A percentile compares a stretch with the other conserved stretches of the same genome.
Evolutionary conservation across 2,797 vertebrate species (phyloP).

Genomic region (Neosalanx taihuensis): DNA sequence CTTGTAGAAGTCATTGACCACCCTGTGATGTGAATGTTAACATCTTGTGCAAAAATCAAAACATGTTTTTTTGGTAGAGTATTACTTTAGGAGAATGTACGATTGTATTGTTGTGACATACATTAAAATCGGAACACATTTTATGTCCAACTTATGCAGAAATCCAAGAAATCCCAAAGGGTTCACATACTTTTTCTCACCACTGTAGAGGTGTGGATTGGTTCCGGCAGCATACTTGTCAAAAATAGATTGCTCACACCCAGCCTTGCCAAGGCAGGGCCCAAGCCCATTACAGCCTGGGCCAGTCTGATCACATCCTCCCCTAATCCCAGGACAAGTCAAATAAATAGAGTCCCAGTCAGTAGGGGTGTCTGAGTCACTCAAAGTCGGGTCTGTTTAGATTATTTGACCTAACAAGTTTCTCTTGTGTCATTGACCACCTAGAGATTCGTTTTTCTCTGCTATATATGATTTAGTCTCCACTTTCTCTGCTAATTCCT

Average conservation of each 20-base stretch:
- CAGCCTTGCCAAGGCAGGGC: slow-evolving; percentile 3
- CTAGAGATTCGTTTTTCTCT: slow-evolving; percentile 79
- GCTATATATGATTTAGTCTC: slow-evolving; percentile 79
- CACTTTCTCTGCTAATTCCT: slow-evolving; percentile 78
- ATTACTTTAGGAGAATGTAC: no score
- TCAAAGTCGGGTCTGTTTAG: slow-evolving; percentile 69
- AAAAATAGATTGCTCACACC: slow-evolving; percentile 27
- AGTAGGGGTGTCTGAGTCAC: slow-evolving; percentile 68
- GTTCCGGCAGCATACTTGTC: slow-evolving; percentile 37
- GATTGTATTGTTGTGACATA: no score
- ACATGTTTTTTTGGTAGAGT: no score
- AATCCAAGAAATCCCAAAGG: neutral
- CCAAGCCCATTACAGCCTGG: slow-evolving; percentile 22
- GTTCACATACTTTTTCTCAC: no score
- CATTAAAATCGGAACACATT: no score
- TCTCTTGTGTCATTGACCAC: slow-evolving; percentile 77
- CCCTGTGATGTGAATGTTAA: no score
- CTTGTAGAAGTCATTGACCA: no score
- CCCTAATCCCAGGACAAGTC: slow-evolving; percentile 75
- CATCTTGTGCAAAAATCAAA: no score
- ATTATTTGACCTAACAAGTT: slow-evolving; percentile 81
- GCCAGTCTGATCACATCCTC: slow-evolving; percentile 56
- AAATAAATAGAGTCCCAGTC: slow-evolving; percentile 78
- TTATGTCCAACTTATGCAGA: no score
- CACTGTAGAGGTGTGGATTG: slow-evolving; percentile 43